These are phyloP conservation scores for Linnaemya tessellans DNA, from an alignment of 2,888 invertebrate genomes.

Conservation along the genomic window DNA sequence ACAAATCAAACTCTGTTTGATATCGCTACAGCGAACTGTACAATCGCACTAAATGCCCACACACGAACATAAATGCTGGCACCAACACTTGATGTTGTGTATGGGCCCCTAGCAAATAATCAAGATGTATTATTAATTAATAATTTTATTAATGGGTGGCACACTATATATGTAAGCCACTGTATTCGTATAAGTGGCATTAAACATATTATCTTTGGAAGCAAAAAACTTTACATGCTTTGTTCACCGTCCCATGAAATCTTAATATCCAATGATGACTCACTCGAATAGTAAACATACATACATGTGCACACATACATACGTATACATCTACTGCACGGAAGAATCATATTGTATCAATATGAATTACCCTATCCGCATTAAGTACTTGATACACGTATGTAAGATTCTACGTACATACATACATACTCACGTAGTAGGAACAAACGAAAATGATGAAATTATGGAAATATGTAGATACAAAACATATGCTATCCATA, in stretches of 20 bases:
- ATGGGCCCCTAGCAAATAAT: too few relatives aligned
- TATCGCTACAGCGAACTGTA: too few relatives aligned
- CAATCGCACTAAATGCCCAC: too few relatives aligned
- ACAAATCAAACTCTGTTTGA: too few relatives aligned
- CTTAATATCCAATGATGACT: slow-evolving; percentile 15
- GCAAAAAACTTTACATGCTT: neutral
- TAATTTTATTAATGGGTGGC: too few relatives aligned
- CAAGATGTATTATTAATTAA: too few relatives aligned
- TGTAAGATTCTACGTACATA: neutral
- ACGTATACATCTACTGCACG: neutral
- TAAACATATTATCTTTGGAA: neutral
- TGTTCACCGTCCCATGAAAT: slow-evolving; percentile 14
- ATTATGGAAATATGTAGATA: neutral
- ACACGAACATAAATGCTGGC: too few relatives aligned
- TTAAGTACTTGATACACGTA: neutral
- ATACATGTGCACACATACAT: neutral
- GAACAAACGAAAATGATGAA: neutral
- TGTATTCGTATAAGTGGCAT: neutral
- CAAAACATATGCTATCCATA: neutral
- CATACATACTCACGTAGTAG: neutral
- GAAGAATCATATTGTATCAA: neutral
- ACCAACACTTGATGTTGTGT: too few relatives aligned
- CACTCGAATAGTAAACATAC: neutral
- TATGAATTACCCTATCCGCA: neutral
- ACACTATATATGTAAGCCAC: too few relatives aligned